phyloP scores from a whole-genome alignment of 64 coral and sea anemone species.

The Trachythela sp. region DNA sequence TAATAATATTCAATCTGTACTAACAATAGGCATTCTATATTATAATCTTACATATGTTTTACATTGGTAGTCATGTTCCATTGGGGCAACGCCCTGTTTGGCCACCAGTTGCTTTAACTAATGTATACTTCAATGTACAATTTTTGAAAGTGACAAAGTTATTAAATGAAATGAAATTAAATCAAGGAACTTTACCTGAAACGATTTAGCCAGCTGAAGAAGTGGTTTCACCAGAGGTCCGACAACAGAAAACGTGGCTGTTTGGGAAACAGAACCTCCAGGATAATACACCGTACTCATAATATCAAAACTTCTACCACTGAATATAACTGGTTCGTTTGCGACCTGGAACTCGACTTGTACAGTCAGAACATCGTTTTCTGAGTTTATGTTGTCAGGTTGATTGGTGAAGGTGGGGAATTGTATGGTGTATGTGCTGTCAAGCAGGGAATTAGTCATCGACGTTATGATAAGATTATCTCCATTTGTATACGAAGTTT shows the following conservation, averaged over 20 bases:
- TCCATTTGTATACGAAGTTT: constrained; percentile 21
- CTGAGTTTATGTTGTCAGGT: constrained; percentile 48
- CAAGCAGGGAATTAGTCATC: constrained; percentile 13
- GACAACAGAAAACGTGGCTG: constrained; percentile 54
- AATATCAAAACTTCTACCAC: constrained; percentile 58
- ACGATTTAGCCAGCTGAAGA: constrained; percentile 58
- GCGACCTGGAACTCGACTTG: constrained; percentile 55
- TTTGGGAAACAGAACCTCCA: constrained; percentile 26
- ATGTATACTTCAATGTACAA: too few species aligned
- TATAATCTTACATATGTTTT: too few species aligned
- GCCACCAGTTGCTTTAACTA: too few species aligned
- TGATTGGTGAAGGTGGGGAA: constrained; percentile 36
- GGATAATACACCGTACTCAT: constrained; percentile 31
- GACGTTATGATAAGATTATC: constrained; percentile 25
- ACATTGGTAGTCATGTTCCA: too few species aligned
- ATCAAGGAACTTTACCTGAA: constrained; percentile 37
- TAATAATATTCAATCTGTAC: too few species aligned
- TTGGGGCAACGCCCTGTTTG: too few species aligned
- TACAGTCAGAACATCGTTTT: constrained; percentile 56
- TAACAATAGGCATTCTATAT: too few species aligned
- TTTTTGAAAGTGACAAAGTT: too few species aligned
- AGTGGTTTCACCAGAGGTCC: constrained; percentile 75
- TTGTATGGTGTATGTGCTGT: constrained; percentile 36
- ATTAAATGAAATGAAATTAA: too few species aligned
- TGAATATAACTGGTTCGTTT: constrained; percentile 56